Conservation (phyloP, 92 coral and sea anemone species). For the Umimayanthus kanabou region DNA sequence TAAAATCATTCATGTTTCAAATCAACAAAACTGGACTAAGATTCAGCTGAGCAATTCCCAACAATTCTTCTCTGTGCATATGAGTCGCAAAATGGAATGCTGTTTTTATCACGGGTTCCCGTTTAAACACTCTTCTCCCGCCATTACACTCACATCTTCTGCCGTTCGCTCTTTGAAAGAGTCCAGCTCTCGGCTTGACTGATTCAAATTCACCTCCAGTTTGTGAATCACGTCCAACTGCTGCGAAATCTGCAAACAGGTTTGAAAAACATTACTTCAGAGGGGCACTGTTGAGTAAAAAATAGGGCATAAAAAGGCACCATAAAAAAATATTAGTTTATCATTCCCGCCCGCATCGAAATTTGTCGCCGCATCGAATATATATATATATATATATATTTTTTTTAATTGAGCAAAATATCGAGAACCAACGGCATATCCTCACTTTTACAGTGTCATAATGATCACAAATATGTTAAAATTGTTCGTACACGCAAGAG, state of each 20-base stretch:
- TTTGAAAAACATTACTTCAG: neutral
- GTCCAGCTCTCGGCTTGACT: slow-evolving; percentile 75
- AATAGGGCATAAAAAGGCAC: too few species aligned
- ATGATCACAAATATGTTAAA: too few species aligned
- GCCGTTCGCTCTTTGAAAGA: slow-evolving; percentile 67
- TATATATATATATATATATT: too few species aligned
- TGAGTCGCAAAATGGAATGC: neutral
- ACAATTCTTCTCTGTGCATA: neutral
- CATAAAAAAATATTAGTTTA: too few species aligned
- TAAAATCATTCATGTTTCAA: neutral
- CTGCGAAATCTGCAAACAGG: slow-evolving; percentile 72
- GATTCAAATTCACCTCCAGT: slow-evolving; percentile 85
- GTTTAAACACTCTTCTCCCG: slow-evolving; percentile 41
- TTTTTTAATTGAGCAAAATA: too few species aligned
- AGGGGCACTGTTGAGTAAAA: neutral
- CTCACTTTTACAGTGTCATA: too few species aligned
- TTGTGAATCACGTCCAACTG: slow-evolving; percentile 88
- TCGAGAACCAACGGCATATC: too few species aligned
- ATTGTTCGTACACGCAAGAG: too few species aligned
- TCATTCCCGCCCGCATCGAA: too few species aligned
- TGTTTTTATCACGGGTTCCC: slow-evolving; percentile 40
- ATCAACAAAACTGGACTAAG: slow-evolving; percentile 8
- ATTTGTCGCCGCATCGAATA: too few species aligned
- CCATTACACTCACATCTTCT: slow-evolving; percentile 87
- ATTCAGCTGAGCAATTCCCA: slow-evolving; percentile 5